Evolutionary conservation across 2,797 vertebrate genomes (phyloP), one percentile per base, ranked within the genome.

Genomic region (Oophaga sylvatica): DNA sequence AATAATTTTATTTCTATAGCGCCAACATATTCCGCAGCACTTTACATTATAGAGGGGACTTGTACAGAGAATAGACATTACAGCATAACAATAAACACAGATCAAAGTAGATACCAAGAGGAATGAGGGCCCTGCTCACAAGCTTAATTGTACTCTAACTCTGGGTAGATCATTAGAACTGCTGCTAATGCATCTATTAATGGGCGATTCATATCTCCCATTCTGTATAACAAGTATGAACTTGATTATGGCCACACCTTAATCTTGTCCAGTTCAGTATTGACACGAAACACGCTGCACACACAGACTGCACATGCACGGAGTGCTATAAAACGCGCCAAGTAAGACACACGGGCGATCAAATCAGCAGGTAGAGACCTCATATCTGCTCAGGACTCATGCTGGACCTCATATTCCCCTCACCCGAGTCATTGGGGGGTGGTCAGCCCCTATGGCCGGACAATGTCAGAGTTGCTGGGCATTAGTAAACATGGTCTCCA

Each of bases 221-320:
- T 88, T 85, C 41, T 78, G 0, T 1, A 67, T 12, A 90, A 88
- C 92, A 0, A 89, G 93, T 92, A 90, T 84, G 91, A 90, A 92
- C 93, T 91, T 6, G 90, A 91, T 81, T 6, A 67, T 91, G 53
- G 26, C 92, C 93, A 79, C 93, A 84, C 94, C 94, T 93, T 89
- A 68, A 0, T 15, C 73, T 41, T 83, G 90, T 89, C 90, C 83
- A 63, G 71, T 0, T 13, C 9, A 88, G 63, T 68, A 77, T 68
- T 90, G 87, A 87, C 78, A 12, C 62, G n/a, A 70, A 63, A 89
- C 90, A 92, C 65, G 90, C 86, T 45, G 89, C 88, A 91, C 45
- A 77, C 17, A 48, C 35, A 65, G 20, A 53, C 60, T 41, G 45
- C 85, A 59, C 88, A 88, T 91, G 92, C 89, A 0, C 7, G 90